phyloP scores from a whole-genome alignment of 2,113 vertebrate genomes.

The Gallinago undulata region DNA sequence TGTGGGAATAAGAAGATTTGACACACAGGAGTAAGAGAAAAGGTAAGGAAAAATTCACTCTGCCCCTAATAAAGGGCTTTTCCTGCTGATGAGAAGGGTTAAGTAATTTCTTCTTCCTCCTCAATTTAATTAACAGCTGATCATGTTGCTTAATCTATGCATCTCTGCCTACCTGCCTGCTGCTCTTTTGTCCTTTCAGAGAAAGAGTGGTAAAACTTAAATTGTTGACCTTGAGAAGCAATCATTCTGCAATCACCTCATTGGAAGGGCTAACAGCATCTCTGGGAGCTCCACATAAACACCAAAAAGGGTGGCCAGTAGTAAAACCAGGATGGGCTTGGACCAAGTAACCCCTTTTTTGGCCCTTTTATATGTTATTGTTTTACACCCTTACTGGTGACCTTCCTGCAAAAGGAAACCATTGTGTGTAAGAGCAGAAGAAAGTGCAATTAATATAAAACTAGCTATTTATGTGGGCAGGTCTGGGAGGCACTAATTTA shows the following conservation, averaged over 20 bases:
- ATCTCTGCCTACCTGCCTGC: constrained; percentile 37
- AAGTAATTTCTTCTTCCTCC: neutral
- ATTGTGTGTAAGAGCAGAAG: neutral
- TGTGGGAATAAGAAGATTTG: neutral
- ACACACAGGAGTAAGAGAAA: neutral
- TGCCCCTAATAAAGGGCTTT: neutral
- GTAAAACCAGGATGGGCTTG: constrained; percentile 8
- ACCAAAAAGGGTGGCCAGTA: neutral
- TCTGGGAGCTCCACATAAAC: neutral
- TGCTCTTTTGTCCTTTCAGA: constrained; percentile 44
- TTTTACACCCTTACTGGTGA: neutral
- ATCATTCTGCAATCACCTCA: constrained; percentile 32
- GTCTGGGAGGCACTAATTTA: neutral
- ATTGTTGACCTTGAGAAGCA: constrained; percentile 56
- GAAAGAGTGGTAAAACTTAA: constrained; percentile 39
- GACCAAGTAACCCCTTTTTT: neutral
- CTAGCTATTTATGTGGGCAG: neutral
- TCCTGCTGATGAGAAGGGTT: constrained; percentile 18
- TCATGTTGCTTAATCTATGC: constrained; percentile 48
- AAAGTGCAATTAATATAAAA: neutral
- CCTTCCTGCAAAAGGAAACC: neutral
- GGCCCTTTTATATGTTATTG: neutral
- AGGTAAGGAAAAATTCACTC: neutral
- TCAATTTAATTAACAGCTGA: constrained; percentile 43
- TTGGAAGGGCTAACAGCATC: constrained; percentile 3